Percentiles rank a stretch among this genome's conserved stretches.
phyloP scores from a whole-genome alignment of 2,113 vertebrate genomes.

The Telmatochromis bifrenatus region DNA sequence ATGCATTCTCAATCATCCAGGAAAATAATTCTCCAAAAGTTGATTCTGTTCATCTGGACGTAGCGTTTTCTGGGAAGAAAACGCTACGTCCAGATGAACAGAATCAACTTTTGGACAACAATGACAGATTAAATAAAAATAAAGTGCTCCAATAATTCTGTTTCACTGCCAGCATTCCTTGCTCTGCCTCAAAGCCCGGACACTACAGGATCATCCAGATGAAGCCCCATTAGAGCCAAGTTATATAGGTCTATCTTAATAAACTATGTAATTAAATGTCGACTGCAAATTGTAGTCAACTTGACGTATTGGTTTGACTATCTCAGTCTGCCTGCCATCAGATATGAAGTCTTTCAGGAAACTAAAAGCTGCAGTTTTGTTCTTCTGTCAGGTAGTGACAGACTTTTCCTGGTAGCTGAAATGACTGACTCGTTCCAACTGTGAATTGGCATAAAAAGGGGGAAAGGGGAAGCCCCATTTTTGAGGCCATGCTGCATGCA shows the following conservation, averaged over 20 bases:
- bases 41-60: too few species aligned
- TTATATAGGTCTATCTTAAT: not conserved
- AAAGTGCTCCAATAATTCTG: not conserved
- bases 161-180: not conserved
- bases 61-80: too few species aligned
- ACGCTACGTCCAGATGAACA: too few species aligned
- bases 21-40: too few species aligned
- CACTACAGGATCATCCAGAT: not conserved
- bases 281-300: not conserved
- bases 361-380: not conserved
- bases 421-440: fast-evolving
- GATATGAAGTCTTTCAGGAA: not conserved
- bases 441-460: fast-evolving
- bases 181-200: not conserved
- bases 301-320: not conserved
- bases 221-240: not conserved
- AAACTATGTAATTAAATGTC: not conserved
- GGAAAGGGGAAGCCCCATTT: not conserved
- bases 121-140: not conserved
- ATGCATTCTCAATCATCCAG: too few species aligned
- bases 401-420: not conserved
- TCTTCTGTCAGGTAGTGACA: not conserved
- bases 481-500: not conserved
- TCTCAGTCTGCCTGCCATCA: not conserved
- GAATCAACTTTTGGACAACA: not conserved